phyloP scores from a whole-genome alignment of 2,888 invertebrate species.

The Capitulum mitella region DNA sequence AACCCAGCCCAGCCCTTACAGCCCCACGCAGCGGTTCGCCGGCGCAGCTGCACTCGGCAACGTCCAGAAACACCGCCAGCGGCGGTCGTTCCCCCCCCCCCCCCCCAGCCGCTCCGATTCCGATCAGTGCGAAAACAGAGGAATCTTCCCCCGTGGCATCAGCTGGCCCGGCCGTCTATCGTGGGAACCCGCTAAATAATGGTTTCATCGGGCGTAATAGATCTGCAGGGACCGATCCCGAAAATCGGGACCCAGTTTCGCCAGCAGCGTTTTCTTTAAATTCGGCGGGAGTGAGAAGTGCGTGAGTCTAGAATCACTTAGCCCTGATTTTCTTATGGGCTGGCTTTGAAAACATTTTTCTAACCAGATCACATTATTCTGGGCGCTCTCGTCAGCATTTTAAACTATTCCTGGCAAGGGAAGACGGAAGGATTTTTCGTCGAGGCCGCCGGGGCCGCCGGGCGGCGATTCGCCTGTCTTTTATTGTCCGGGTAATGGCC shows the following conservation, averaged over 20 bases:
- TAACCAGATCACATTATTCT: no score
- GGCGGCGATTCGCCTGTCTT: not conserved
- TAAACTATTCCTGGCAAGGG: no score
- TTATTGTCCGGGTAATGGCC: constrained; percentile 6
- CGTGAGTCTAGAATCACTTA: not conserved
- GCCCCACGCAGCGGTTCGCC: no score
- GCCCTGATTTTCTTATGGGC: no score
- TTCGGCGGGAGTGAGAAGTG: not conserved
- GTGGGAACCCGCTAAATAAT: not conserved
- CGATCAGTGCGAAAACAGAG: not conserved
- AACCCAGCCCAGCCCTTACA: no score
- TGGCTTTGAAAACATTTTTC: no score
- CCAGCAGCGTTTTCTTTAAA: no score
- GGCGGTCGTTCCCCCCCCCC: not conserved
- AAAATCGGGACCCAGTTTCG: not conserved
- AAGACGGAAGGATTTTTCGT: not conserved
- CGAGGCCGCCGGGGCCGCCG: not conserved
- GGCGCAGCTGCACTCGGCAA: no score
- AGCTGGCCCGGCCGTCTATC: not conserved
- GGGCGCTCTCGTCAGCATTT: no score
- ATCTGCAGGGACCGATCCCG: not conserved
- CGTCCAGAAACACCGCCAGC: not conserved
- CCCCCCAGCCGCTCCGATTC: not conserved
- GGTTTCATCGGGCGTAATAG: constrained; percentile 11
- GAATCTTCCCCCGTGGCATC: not conserved